These are phyloP conservation scores for Notarius quadriscutis DNA, from an alignment of 2,113 vertebrate species.

Conservation along the genomic window DNA sequence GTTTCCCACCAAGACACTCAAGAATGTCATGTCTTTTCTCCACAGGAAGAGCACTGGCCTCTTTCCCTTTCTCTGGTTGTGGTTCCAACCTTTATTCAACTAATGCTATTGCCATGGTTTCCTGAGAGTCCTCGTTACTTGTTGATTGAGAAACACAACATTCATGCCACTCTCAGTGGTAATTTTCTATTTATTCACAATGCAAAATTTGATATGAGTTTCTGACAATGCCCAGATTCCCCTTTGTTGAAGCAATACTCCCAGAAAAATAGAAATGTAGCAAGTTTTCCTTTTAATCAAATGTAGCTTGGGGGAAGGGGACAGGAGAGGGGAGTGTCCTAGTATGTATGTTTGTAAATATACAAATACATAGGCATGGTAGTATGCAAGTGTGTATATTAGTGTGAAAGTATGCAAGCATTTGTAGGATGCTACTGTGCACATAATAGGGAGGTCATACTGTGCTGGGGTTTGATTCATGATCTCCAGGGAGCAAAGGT, in stretches of 20 bases:
- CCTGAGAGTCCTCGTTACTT: constrained; percentile 89
- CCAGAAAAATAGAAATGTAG: background rate
- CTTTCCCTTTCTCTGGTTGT: constrained; percentile 78
- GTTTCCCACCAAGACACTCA: background rate
- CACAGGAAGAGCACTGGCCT: constrained; percentile 85
- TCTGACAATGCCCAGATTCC: background rate
- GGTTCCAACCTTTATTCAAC: constrained; percentile 78
- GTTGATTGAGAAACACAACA: constrained; percentile 80
- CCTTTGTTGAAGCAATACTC: background rate
- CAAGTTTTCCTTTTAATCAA: background rate
- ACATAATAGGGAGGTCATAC: too few relatives aligned
- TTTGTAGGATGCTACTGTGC: background rate
- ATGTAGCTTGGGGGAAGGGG: background rate
- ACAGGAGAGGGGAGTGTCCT: too few relatives aligned
- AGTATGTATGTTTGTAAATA: background rate
- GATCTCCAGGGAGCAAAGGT: background rate
- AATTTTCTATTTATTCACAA: constrained; percentile 31
- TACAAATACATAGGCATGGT: too few relatives aligned
- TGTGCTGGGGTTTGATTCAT: background rate
- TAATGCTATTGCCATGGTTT: constrained; percentile 85
- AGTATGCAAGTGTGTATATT: too few relatives aligned
- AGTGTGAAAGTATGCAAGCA: too few relatives aligned
- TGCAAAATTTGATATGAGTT: background rate
- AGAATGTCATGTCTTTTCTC: background rate
- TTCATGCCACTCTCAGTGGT: constrained; percentile 79